Evolutionary conservation across 2,113 vertebrate genomes (phyloP), one percentile per base, ranked within the genome.

Genomic region (Larimichthys polyactis): DNA sequence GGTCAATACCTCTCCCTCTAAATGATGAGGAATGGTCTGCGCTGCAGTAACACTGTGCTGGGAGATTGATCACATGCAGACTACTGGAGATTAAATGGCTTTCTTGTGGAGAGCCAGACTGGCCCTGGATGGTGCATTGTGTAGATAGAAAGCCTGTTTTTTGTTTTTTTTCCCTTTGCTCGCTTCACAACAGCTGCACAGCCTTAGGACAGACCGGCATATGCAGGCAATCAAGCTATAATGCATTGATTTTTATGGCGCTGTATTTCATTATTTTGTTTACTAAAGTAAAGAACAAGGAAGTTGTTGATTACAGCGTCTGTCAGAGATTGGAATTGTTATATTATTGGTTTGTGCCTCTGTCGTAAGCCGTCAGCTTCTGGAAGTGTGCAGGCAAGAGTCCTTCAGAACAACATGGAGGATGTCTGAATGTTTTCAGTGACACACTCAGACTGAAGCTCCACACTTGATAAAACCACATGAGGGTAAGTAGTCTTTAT

Each of bases 61-160:
- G 87, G 85, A 91, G 91, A 93, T 93, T 93, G 93, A 94, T 94
- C 90, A 90, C 91, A 90, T 90, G 92, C 92, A 91, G 87, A 89
- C 89, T 85, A 87, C 89, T 88, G 87, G 87, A 92, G 90, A 94
- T 93, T 87, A 92, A 94, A 92, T 92, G 92, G 85, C 90, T 91
- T 91, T 92, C 87, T 86, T 79, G 87, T 88, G 71, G 88, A 79
- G 83, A 87, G 90, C 88, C 87, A 79, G 79, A 76, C 82, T 72
- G 75, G 66, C 60, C 65, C 84, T 86, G 81, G 81, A 82, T 86
- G 88, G 76, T 82, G 86, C 88, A 86, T 82, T 81, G 82, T 86
- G 74, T 49, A 73, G 81, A 73, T 70, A 84, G 75, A 65, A 79
- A 81, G 43, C 51, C 43, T 51, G 65, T 62, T 84, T 72, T 46